Conservation (phyloP, 2,797 vertebrate species). For the Pampus argenteus region DNA sequence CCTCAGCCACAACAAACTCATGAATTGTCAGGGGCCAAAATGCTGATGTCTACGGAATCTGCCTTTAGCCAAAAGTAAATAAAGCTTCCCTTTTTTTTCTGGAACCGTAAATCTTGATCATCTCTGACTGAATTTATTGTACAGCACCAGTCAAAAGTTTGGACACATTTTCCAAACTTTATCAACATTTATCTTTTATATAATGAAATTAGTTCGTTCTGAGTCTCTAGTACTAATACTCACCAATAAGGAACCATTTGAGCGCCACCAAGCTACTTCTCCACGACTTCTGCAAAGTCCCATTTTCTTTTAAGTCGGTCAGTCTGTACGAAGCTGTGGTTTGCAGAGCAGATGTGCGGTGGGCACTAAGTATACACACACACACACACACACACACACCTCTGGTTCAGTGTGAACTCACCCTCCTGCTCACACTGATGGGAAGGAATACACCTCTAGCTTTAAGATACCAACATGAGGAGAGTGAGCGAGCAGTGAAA, state of each 20-base stretch:
- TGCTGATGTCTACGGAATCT: constrained; percentile 44
- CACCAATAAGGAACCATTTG: neutral
- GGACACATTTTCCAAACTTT: neutral
- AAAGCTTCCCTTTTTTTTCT: constrained; percentile 6
- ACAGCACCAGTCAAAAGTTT: too few relatives aligned
- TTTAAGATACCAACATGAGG: constrained; percentile 39
- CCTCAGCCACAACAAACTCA: constrained; percentile 38
- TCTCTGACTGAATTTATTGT: neutral
- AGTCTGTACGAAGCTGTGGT: constrained; percentile 38
- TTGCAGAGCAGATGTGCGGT: constrained; percentile 60
- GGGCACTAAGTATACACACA: constrained; percentile 33
- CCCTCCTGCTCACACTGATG: constrained; percentile 67
- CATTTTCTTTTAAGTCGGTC: constrained; percentile 22
- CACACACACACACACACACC: constrained; percentile 45
- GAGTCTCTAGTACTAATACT: neutral
- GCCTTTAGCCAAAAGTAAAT: constrained; percentile 27
- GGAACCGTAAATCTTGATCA: neutral
- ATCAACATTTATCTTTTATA: neutral
- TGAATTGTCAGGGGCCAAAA: constrained; percentile 23
- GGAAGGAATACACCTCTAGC: constrained; percentile 53
- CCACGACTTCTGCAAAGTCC: constrained; percentile 32
- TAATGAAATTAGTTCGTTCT: neutral
- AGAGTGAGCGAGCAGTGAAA: constrained; percentile 52
- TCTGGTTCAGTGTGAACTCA: constrained; percentile 55
- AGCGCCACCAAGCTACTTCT: constrained; percentile 11